Evolutionary conservation across 2,888 invertebrate genomes (phyloP), one percentile per base, ranked within the genome.

Genomic region (Oxyteleia sp.): DNA sequence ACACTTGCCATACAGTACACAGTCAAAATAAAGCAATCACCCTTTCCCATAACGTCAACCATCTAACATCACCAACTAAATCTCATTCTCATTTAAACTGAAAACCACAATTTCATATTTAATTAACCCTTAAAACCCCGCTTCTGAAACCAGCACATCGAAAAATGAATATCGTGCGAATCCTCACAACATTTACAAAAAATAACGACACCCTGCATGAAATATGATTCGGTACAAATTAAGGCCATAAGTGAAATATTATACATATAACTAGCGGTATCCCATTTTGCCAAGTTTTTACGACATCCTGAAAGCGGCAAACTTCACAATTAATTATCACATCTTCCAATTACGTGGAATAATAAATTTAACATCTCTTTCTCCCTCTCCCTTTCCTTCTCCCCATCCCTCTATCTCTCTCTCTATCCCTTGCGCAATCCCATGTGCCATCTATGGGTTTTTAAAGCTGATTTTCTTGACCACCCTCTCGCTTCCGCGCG

Each of bases 391-490:
- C 13, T 51, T 13, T 51, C 26, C 4, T 8, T 45, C n/a, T 45
- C 1, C 15, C n/a, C 8, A 8, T 15, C 16, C 15, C 38, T 45
- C n/a, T 45, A 8, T 15, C n/a, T 2, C 45, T 15, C 16, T 45
- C 38, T 11, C n/a, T 47, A 23, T 51, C 26, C 26, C 26, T 15
- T 8, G 2, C 5, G 43, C 13, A 4, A 43, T 10, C 43, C 43
- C 43, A 8, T 13, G 4, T 13, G 43, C 10, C 32, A 10, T 8
- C 32, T 32, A 8, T 8, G 11, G 23, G 26, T 38, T 63, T 78
- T 66, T 41, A 71, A 79, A 79, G 61, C 64, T 1, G 64, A 55
- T 63, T 47, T 35, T 20, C 15, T 18, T 11, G 32, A 47, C 10
- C 13, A 45, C 20, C 35, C 11, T 38, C 38, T 29, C 16, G 32